Evolutionary conservation across 2,797 vertebrate genomes (phyloP).

Genomic region (Chlorospingus semifuscus): DNA sequence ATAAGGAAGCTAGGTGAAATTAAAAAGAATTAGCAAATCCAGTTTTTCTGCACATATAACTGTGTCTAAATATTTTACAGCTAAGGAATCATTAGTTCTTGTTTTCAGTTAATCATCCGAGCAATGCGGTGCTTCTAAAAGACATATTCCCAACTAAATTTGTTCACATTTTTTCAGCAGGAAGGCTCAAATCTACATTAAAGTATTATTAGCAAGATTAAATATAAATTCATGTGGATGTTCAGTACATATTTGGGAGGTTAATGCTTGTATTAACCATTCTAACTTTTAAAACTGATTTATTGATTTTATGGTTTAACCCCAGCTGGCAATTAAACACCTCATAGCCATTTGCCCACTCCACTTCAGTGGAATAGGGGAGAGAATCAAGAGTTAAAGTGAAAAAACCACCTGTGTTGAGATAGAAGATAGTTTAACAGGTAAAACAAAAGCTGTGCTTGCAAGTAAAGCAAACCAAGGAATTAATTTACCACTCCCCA

Average conservation of each 20-base stretch:
- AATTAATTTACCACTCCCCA: neutral
- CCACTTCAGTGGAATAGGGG: accelerated
- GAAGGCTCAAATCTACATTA: neutral
- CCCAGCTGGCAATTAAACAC: neutral
- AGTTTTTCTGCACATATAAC: neutral
- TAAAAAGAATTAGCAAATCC: neutral
- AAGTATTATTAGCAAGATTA: neutral
- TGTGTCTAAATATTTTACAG: neutral
- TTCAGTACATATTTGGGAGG: neutral
- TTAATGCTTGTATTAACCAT: neutral
- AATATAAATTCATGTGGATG: neutral
- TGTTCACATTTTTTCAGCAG: neutral
- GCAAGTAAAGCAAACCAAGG: neutral
- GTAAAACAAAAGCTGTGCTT: neutral
- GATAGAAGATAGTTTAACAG: neutral
- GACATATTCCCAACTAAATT: neutral
- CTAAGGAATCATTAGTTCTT: neutral
- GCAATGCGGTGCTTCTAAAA: neutral
- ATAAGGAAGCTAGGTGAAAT: neutral
- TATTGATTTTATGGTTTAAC: neutral
- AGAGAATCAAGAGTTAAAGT: neutral
- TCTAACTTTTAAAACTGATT: neutral
- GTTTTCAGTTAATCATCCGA: neutral
- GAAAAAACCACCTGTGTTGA: neutral
- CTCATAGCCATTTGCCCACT: neutral